Base-by-base conservation (phyloP, 2,797 vertebrate species). In the Benthosema pterotum region DNA sequence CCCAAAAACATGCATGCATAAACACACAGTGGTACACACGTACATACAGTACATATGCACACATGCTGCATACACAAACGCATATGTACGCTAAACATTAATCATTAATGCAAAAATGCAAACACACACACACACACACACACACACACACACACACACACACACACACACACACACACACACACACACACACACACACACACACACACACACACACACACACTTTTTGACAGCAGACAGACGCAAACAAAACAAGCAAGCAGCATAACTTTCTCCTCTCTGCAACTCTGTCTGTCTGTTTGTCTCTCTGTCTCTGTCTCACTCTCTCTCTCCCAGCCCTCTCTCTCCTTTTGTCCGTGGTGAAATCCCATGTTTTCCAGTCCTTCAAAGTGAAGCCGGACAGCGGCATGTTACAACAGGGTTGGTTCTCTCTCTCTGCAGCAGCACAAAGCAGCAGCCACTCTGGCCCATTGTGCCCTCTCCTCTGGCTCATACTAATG, bases 331-430 rank as follows among this genome's bases (percentile, higher is more conserved):
- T 45, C 50, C 14, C n/a, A 25, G 22, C 22, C 28, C 14, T 18
- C 46, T 53, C 15, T 12, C 43, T 42, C 3, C 55, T 15, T 15
- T 45, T 42, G 32, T 38, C 32, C 32, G 5, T 63, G 13, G 15
- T 62, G 70, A 74, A 82, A 65, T 69, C 73, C 63, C 60, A 5
- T 38, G 57, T 73, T 77, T 79, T 82, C 42, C 65, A 75, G 62
- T 65, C 74, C 73, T 83, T 69, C 70, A 77, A 84, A 72, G 67
- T 78, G 69, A 79, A 81, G 67, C 74, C 76, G 68, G 69, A 63
- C 48, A 7, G 67, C 54, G 85, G 82, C 84, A 83, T 80, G 86
- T 87, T 77, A 62, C 69, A 77, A 83, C 83, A 86, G 67, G 74
- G 69, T 71, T 74, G 28, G 70, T 79, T 32, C 28, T 32, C 28